Percentiles rank a stretch among this genome's conserved stretches.
Evolutionary conservation across 2,113 vertebrate genomes (phyloP).

Genomic region (Platysteira castanea): DNA sequence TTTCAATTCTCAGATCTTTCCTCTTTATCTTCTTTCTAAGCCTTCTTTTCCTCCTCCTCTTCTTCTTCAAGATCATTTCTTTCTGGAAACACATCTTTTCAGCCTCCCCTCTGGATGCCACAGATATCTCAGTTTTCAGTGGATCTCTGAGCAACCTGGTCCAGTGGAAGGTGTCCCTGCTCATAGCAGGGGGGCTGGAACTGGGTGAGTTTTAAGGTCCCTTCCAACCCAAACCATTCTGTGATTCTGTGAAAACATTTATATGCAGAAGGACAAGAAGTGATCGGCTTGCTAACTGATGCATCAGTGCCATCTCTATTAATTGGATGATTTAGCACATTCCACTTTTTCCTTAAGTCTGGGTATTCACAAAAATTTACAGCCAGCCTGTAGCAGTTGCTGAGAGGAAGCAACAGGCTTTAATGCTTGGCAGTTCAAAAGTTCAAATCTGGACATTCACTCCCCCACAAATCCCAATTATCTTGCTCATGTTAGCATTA

Average conservation of each 20-base stretch:
- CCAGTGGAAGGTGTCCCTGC: neutral
- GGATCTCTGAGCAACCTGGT: neutral
- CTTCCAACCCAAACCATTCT: neutral
- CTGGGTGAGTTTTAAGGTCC: neutral
- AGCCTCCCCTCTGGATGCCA: neutral
- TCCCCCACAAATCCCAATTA: neutral
- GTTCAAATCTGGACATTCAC: neutral
- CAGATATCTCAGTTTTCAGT: neutral
- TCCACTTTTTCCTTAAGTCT: neutral
- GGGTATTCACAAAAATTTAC: neutral
- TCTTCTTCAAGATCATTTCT: neutral
- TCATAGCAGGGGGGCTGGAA: neutral
- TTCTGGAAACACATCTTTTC: neutral
- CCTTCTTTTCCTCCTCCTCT: neutral
- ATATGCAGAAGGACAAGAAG: neutral
- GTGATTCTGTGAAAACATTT: neutral
- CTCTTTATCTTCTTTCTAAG: neutral
- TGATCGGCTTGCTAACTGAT: neutral
- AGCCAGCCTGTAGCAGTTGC: neutral
- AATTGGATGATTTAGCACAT: neutral
- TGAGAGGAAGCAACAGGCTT: neutral
- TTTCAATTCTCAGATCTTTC: neutral
- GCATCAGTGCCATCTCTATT: neutral
- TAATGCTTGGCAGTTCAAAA: neutral
- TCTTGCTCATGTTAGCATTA: neutral